phyloP scores from a whole-genome alignment of 37 sponge, comb jelly and placozoan genomes.

The Crambe crambe region DNA sequence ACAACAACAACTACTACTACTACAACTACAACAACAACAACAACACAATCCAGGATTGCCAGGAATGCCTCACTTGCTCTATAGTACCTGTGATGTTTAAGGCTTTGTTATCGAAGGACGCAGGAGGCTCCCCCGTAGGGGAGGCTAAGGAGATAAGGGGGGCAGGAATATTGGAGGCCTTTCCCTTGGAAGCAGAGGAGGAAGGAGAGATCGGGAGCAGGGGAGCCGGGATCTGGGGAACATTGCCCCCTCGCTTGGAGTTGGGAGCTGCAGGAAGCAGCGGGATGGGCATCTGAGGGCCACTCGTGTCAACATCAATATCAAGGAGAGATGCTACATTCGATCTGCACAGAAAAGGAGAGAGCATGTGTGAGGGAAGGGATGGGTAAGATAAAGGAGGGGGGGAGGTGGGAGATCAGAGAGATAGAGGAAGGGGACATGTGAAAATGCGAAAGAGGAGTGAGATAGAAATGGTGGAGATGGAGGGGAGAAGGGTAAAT shows the following conservation, averaged over 20 bases:
- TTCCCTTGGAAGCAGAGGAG: neutral
- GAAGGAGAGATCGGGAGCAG: neutral
- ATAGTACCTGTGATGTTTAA: no score
- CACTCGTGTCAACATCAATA: neutral
- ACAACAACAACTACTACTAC: no score
- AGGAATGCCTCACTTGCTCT: no score
- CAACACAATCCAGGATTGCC: no score
- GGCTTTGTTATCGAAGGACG: no score
- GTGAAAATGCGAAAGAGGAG: no score
- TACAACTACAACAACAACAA: no score
- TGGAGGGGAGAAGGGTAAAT: no score
- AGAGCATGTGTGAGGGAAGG: constrained; percentile 5
- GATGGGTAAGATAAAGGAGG: constrained; percentile 4
- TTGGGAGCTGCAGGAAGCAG: constrained; percentile 3
- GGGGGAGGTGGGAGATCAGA: constrained; percentile 2
- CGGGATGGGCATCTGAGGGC: neutral
- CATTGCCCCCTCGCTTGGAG: neutral
- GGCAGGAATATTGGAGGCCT: no score
- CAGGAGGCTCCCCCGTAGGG: neutral
- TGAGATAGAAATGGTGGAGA: no score
- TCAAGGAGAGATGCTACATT: constrained; percentile 11
- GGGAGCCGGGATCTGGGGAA: neutral
- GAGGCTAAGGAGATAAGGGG: neutral
- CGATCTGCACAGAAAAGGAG: constrained; percentile 17
- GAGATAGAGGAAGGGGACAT: neutral